Conservation (phyloP, 2,797 vertebrate genomes). For the Sebastolobus altivelis region DNA sequence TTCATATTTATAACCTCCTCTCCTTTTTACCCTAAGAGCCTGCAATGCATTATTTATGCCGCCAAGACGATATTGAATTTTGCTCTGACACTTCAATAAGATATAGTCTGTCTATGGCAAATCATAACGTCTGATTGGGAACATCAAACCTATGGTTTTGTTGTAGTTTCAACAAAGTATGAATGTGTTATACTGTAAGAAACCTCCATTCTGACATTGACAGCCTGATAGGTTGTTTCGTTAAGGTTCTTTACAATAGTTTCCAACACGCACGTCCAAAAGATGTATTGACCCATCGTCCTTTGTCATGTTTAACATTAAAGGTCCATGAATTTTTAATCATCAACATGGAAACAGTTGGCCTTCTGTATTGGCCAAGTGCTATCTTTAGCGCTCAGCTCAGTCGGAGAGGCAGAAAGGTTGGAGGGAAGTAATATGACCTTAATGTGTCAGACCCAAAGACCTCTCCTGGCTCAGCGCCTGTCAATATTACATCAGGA, state of each 20-base stretch:
- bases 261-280: conserved; percentile 8
- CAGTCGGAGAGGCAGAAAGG: conserved; percentile 52
- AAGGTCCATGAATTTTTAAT: conserved; percentile 82
- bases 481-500: conserved; percentile 79
- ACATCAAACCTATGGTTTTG: not conserved
- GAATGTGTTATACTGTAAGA: not conserved
- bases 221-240: no score
- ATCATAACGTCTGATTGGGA: conserved; percentile 28
- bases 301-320: conserved; percentile 82
- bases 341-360: conserved; percentile 47
- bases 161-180: conserved; percentile 1
- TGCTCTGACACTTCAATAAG: conserved; percentile 66
- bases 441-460: conserved; percentile 82
- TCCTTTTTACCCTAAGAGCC: conserved; percentile 76
- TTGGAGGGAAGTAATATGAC: conserved; percentile 77
- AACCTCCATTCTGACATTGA: not conserved
- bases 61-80: conserved; percentile 75
- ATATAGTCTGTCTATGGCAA: conserved; percentile 43
- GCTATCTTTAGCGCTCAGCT: conserved; percentile 76
- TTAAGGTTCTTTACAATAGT: not conserved
- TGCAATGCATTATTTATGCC: conserved; percentile 82
- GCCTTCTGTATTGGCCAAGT: conserved; percentile 44
- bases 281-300: conserved; percentile 45
- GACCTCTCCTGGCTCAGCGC: conserved; percentile 70
- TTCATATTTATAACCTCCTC: conserved; percentile 82